Evolutionary conservation across 2,797 vertebrate genomes (phyloP).

Genomic region (Mormyrus hasselquistii): DNA sequence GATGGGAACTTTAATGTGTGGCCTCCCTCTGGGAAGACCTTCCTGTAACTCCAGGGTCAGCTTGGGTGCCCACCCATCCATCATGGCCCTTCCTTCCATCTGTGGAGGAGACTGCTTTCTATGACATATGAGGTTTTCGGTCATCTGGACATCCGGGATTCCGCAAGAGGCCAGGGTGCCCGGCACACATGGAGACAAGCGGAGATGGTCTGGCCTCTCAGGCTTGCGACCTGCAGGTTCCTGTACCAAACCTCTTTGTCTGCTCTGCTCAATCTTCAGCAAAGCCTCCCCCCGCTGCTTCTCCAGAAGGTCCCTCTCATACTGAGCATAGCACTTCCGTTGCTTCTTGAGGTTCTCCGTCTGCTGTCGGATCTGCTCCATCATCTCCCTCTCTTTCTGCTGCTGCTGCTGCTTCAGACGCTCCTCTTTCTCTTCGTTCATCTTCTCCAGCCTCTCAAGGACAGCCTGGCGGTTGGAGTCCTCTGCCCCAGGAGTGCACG

Average conservation of each 20-base stretch:
- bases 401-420: constrained; percentile 77
- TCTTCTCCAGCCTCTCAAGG: constrained; percentile 68
- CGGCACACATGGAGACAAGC: constrained; percentile 46
- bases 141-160: constrained; percentile 7
- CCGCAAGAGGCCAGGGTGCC: constrained; percentile 41
- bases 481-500: constrained; percentile 26
- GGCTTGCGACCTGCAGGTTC: constrained; percentile 38
- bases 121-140: constrained; percentile 33
- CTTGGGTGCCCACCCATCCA: constrained; percentile 66
- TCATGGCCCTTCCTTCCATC: constrained; percentile 29
- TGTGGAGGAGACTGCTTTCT: constrained; percentile 48
- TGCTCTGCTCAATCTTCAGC: constrained; percentile 65
- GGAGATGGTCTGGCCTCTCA: constrained; percentile 62
- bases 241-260: constrained; percentile 40
- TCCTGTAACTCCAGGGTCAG: constrained; percentile 65
- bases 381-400: constrained; percentile 87
- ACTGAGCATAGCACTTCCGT: constrained; percentile 68
- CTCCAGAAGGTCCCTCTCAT: constrained; percentile 65
- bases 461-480: constrained; percentile 37
- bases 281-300: constrained; percentile 68
- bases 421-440: constrained; percentile 83
- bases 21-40: constrained; percentile 46
- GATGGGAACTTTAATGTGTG: constrained; percentile 48
- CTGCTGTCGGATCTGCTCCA: constrained; percentile 84
- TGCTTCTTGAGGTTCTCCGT: constrained; percentile 75